Evolutionary conservation across 2,888 invertebrate genomes (phyloP), one percentile per base, ranked within the genome.

Genomic region (Silvanus unidentatus): DNA sequence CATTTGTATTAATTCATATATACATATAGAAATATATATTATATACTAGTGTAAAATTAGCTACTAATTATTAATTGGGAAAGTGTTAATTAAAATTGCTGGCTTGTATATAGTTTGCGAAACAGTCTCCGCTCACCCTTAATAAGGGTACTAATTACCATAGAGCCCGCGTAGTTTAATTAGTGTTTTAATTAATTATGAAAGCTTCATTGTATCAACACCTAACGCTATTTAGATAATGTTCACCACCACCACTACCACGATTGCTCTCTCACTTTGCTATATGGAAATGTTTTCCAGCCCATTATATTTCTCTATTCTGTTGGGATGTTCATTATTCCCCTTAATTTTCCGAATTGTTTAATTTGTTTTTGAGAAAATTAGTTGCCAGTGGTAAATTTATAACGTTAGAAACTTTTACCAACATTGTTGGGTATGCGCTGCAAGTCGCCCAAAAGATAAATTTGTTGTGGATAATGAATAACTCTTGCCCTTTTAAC

Each of bases 171-270:
- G 66, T 62, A 68, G 69, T 69, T 71, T 71, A 70, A 70, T 71
- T 71, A 70, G 61, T 62, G 64, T 61, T 60, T 65, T 69, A 70
- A 71, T 70, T 70, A 70, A 70, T 70, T 66, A 71, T 70, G 69
- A 69, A 70, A 65, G 66, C 68, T 64, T 58, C 64, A 63, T 64
- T 63, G 61, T 62, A 65, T 65, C 66, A 64, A 64, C 66, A 65
- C 66, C 62, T 64, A 63, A 59, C 62, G 64, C 63, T 58, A 60
- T 61, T 64, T 63, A 61, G 63, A 62, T 64, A 62, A 63, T 64
- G 63, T 58, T 59, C 57, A 48, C 50, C 48, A n/a, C n/a, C n/a
- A n/a, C n/a, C n/a, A n/a, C n/a, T n/a, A n/a, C n/a, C n/a, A n/a
- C 53, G 6, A 28, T 28, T 28, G 6, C 28, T 6, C 28, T 11